Evolutionary conservation across 2,797 vertebrate genomes (phyloP).

Genomic region (Oryzias sinensis): DNA sequence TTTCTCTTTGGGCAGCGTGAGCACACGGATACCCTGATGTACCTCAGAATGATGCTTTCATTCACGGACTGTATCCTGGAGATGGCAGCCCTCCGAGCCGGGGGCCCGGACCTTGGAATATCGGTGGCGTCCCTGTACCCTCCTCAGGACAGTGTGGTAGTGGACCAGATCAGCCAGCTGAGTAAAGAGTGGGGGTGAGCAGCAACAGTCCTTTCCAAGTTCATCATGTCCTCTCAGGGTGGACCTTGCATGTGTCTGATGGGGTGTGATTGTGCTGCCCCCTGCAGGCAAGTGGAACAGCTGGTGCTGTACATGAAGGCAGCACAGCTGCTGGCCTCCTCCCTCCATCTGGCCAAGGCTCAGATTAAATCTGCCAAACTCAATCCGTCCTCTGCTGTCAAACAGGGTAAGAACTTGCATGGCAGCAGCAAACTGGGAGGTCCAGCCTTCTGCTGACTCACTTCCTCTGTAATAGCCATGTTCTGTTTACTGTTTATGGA

Average conservation of each 20-base stretch:
- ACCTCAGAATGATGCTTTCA: conserved; percentile 91
- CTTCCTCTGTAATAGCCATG: neutral
- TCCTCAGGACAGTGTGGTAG: conserved; percentile 94
- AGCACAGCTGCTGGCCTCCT: conserved; percentile 91
- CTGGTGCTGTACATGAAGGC: conserved; percentile 97
- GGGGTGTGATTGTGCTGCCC: conserved; percentile 38
- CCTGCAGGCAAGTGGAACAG: conserved; percentile 92
- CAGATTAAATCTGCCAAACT: conserved; percentile 94
- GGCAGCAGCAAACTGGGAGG: neutral
- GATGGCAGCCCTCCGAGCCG: conserved; percentile 84
- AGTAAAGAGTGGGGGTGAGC: conserved; percentile 96
- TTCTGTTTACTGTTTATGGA: neutral
- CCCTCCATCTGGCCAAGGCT: conserved; percentile 93
- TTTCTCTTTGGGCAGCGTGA: conserved; percentile 79
- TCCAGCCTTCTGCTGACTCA: neutral
- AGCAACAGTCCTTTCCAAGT: neutral
- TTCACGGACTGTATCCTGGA: conserved; percentile 96
- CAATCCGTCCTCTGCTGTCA: conserved; percentile 93
- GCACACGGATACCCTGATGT: conserved; percentile 92
- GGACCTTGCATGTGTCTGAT: neutral
- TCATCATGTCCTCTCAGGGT: neutral
- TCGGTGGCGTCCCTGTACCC: conserved; percentile 88
- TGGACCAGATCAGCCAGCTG: conserved; percentile 97
- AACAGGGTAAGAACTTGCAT: conserved; percentile 82
- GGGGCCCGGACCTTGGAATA: conserved; percentile 83